Conservation (phyloP, 2,113 vertebrate genomes). For the Spea bombifrons region DNA sequence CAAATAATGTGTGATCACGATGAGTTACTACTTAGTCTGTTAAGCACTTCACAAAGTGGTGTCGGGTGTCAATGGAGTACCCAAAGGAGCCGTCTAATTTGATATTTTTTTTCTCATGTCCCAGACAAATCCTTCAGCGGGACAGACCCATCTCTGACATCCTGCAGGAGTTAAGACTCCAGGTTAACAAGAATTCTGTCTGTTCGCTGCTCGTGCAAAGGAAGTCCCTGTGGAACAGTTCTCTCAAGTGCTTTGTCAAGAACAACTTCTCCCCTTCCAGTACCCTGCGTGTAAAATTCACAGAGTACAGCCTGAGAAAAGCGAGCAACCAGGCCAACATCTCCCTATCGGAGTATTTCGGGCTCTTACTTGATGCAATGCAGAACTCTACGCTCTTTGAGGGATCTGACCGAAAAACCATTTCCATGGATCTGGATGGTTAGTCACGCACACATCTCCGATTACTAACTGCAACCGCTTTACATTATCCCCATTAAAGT, state of each 20-base stretch:
- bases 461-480: too few species aligned
- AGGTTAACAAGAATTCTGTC: conserved; percentile 64
- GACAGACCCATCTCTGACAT: conserved; percentile 64
- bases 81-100: too few species aligned
- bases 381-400: conserved; percentile 72
- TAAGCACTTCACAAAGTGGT: too few species aligned
- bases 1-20: neutral
- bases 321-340: conserved; percentile 21
- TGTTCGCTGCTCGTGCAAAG: conserved; percentile 68
- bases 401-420: conserved; percentile 69
- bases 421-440: conserved; percentile 74
- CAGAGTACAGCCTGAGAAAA: conserved; percentile 15
- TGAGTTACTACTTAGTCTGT: too few species aligned
- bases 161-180: conserved; percentile 69
- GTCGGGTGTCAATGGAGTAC: too few species aligned
- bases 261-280: conserved; percentile 73
- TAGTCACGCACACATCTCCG: neutral
- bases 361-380: conserved; percentile 66
- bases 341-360: conserved; percentile 67
- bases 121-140: conserved; percentile 63
- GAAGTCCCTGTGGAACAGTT: conserved; percentile 70
- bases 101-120: conserved; percentile 35
- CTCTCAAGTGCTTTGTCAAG: conserved; percentile 72
- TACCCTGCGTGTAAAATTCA: conserved; percentile 48
- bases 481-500: too few species aligned